Evolutionary conservation across 1,140 invertebrate genomes (phyloP).

Genomic region (Zaprionus africanus): DNA sequence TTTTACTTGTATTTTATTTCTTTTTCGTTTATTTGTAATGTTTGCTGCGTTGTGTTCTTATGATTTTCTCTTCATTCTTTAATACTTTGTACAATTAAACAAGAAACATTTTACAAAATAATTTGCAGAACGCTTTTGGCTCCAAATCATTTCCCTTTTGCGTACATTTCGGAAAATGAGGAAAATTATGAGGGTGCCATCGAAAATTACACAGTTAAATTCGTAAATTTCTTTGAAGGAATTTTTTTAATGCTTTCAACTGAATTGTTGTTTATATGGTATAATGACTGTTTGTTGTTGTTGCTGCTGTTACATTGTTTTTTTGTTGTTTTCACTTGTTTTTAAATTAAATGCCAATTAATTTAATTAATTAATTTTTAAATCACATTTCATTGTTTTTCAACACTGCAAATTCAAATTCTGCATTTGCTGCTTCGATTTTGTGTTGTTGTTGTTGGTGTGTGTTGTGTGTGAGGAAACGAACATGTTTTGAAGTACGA

Average conservation of each 20-base stretch:
- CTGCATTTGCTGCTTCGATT: constrained; percentile 63
- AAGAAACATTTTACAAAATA: constrained; percentile 66
- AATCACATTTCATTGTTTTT: constrained; percentile 84
- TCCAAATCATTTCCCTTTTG: constrained; percentile 9
- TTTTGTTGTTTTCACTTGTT: constrained; percentile 40
- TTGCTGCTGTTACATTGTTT: constrained; percentile 46
- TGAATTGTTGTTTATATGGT: constrained; percentile 71
- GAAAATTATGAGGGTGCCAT: constrained; percentile 37
- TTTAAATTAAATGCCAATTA: constrained; percentile 83
- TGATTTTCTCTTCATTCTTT: constrained; percentile 46
- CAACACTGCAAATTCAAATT: constrained; percentile 77
- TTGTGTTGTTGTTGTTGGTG: constrained; percentile 63
- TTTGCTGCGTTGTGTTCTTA: constrained; percentile 46
- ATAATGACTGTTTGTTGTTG: constrained; percentile 80
- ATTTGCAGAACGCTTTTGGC: constrained; percentile 29
- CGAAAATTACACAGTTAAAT: constrained; percentile 77
- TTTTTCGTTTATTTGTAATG: constrained; percentile 28
- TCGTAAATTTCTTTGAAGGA: constrained; percentile 82
- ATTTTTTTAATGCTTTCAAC: constrained; percentile 71
- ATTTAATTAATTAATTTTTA: constrained; percentile 84
- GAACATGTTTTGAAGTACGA: constrained; percentile 67
- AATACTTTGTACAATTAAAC: constrained; percentile 76
- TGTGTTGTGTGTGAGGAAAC: constrained; percentile 69
- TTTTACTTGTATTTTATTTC: constrained; percentile 36
- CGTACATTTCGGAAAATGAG: constrained; percentile 7